Percentiles rank a stretch among this genome's conserved stretches.
Conservation (phyloP, 2,797 vertebrate genomes). For the Nyctibius grandis region DNA sequence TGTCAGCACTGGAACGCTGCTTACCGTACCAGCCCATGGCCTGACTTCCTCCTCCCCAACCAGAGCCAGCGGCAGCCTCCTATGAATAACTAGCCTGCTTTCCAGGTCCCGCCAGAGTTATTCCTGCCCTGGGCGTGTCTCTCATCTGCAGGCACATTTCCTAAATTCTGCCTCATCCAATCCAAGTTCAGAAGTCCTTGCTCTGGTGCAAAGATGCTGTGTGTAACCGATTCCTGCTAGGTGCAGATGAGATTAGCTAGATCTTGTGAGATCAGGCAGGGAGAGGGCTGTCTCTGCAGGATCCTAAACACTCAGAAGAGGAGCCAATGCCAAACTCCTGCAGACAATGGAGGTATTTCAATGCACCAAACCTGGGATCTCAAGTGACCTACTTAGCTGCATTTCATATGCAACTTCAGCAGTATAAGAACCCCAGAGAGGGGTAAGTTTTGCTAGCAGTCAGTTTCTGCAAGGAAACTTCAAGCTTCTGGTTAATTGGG, state of each 20-base stretch:
- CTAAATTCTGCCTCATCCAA: background rate
- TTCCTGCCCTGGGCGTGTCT: background rate
- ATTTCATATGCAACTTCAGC: background rate
- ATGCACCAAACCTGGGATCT: background rate
- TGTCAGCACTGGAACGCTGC: background rate
- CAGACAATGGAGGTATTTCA: background rate
- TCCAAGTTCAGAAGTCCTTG: background rate
- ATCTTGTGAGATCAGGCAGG: background rate
- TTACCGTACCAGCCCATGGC: background rate
- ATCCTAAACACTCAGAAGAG: background rate
- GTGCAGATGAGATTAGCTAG: background rate
- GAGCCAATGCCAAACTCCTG: background rate
- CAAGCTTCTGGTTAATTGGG: background rate
- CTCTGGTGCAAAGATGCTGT: background rate
- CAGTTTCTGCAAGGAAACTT: background rate
- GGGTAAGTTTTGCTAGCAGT: background rate
- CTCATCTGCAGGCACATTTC: background rate
- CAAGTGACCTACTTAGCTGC: background rate
- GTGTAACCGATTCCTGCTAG: background rate
- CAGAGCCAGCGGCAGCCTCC: background rate
- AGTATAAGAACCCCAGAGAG: background rate
- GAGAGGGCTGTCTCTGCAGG: background rate
- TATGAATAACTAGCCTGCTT: slow-evolving; percentile 12
- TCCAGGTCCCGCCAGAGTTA: background rate
- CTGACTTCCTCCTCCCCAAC: background rate